These are phyloP conservation scores for Dinoponera quadriceps DNA, from an alignment of 1,140 invertebrate genomes.

Conservation along the genomic window DNA sequence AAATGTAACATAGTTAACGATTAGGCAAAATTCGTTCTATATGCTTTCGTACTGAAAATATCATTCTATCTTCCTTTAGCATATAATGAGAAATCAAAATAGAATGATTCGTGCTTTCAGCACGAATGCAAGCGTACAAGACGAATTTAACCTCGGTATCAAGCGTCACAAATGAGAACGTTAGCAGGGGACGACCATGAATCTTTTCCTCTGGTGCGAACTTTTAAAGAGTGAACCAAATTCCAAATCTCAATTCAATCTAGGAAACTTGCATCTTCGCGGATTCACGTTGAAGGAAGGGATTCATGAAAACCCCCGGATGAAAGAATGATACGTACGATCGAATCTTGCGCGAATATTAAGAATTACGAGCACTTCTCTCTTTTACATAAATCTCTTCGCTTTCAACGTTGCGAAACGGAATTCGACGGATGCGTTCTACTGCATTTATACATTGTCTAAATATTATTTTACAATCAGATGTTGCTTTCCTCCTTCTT, in stretches of 20 bases:
- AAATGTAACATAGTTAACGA: too few species aligned
- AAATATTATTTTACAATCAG: constrained; percentile 15
- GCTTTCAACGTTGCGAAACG: background rate
- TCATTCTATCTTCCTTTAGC: too few species aligned
- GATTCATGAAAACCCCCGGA: background rate
- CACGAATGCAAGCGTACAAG: too few species aligned
- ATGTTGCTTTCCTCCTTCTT: background rate
- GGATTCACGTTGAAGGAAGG: background rate
- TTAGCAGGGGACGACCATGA: background rate
- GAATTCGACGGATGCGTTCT: background rate
- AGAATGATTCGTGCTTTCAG: too few species aligned
- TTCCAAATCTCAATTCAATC: background rate
- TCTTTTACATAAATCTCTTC: constrained; percentile 2
- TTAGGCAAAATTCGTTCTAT: too few species aligned
- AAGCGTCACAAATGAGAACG: too few species aligned
- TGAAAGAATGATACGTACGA: constrained; percentile 46
- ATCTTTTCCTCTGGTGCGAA: background rate
- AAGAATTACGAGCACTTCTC: background rate
- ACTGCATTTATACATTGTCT: background rate
- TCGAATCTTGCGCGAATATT: constrained; percentile 13
- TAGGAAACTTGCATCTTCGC: background rate
- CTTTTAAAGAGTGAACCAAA: background rate
- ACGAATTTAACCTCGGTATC: too few species aligned
- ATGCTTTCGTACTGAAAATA: too few species aligned
- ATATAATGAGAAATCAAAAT: too few species aligned